Evolutionary conservation across 2,888 invertebrate genomes (phyloP), one percentile per base, ranked within the genome.

Genomic region (Synergus laeviventris): DNA sequence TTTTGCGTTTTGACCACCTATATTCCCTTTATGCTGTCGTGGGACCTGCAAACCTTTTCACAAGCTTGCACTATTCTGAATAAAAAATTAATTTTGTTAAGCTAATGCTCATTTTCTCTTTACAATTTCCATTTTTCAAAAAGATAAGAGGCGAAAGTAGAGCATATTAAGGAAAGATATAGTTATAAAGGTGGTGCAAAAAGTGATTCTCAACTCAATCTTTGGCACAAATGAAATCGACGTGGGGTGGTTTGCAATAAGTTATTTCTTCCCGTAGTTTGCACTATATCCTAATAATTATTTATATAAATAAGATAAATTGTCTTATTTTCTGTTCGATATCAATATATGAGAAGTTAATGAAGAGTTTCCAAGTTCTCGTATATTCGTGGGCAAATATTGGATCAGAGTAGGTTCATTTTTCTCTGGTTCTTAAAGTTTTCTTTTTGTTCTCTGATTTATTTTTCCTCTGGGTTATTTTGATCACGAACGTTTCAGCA

Each of bases 401-500:
- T 70, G 45, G 31, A 49, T 70, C 45, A 70, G 49, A 49, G 31
- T 49, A 49, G 70, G 70, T 70, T 70, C 70, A 70, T 70, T 70
- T 70, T 49, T 70, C 31, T 70, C 70, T 49, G 70, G 24, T 70
- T 66, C 66, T 42, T 66, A 16, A 45, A 45, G 70, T 70, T 45
- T 70, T 45, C 21, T 54, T 77, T 73, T 78, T 70, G 39, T 31
- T 54, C 60, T 64, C 61, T 76, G 78, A 79, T 81, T 81, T 81
- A 81, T 81, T 76, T 77, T 78, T 77, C 74, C 76, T 77, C 76
- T 85, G 83, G 73, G 76, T 84, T 85, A 84, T 79, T 80, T 80
- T 76, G 84, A 84, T 85, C 85, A 79, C 81, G 79, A 83, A 82
- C 84, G 81, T 80, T 83, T 78, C 73, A 42, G 73, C 56, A 77